Evolutionary conservation across 2,888 invertebrate species (phyloP), one percentile per base, ranked within the genome.

Genomic region (Polyploca ridens): DNA sequence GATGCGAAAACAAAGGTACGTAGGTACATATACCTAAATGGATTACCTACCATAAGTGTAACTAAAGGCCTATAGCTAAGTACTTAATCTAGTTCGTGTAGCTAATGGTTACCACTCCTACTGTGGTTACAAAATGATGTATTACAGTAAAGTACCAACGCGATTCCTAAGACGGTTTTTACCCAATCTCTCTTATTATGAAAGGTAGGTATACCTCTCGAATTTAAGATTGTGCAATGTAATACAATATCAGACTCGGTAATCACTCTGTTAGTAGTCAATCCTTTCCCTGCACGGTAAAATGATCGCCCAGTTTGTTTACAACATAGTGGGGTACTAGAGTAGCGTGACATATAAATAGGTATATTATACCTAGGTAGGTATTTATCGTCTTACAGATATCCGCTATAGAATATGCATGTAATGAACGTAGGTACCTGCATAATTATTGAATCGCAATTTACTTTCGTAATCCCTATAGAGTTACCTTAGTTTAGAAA

Each of bases 191-290:
- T 64, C 14, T 59, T 54, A 75, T 83, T 80, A 77, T 78, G 81
- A 82, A 82, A 82, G 75, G 74, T 74, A 66, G 69, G 74, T 74
- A 67, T 69, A 75, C 76, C 78, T 77, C 78, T 77, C 73, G 76
- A 77, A 72, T 79, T 77, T 73, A 71, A 70, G 72, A 82, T 82
- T 82, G 79, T 80, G 86, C 82, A 86, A 84, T 77, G 74, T 84
- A 84, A 84, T 79, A 81, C 80, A 82, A 84, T 81, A 84, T 82
- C 78, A 66, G 67, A 67, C 69, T 61, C 63, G 63, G 75, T 78
- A 82, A 82, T 81, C 76, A 76, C 71, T 78, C 66, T 58, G 71
- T 67, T 70, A 75, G 73, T 75, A 74, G 72, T 70, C 69, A 66
- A 77, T 80, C 83, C 81, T 81, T 84, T 83, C 82, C 78, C 79